Evolutionary conservation across 2,113 vertebrate genomes (phyloP), one percentile per base, ranked within the genome.

Genomic region (Proteles cristata): DNA sequence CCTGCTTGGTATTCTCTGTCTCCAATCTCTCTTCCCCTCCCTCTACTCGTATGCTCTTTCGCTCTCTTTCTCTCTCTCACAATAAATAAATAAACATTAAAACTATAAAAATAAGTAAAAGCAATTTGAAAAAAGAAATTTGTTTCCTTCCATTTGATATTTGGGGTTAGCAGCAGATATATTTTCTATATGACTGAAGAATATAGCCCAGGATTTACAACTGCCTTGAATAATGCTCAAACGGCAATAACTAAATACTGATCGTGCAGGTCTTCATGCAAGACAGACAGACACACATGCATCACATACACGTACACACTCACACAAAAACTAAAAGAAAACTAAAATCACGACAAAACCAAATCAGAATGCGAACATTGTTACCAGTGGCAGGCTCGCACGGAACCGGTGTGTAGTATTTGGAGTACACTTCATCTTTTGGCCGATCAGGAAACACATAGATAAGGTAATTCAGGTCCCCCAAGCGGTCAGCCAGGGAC

Each of bases 351-450:
- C 68, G 48, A 81, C n/a, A 16, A 69, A 93, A 92, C 21, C 73
- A 50, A 77, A 68, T 55, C 74, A 87, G 85, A 94, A 83, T n/a
- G 84, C n/a, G 55, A 77, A 93, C 92, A 88, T 23, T 79, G 81
- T 98, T 98, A 99, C 99, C 98, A 90, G 98, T 98, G 95, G 98
- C 97, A 90, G 89, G 97, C 99, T 99, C 99, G 99, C 99, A 99
- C 45, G 99, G 99, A 31, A 99, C 99, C 23, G 99, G 99, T 26
- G 99, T 99, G 99, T 99, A 99, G 97, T 99, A 99, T 97, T 99
- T 99, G 98, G 99, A 99, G 98, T 99, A 99, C 48, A 99, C 99
- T 94, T 99, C 99, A 1, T 99, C 99, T 98, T 99, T 99, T 73
- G 99, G 99, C 96, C 99, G 98, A 97, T 99, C 99, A 0, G 99